Percentiles rank a stretch among this genome's conserved stretches.
These are phyloP conservation scores for Hydroisotoma schaefferi DNA, from an alignment of 2,888 invertebrate species.

Conservation along the genomic window DNA sequence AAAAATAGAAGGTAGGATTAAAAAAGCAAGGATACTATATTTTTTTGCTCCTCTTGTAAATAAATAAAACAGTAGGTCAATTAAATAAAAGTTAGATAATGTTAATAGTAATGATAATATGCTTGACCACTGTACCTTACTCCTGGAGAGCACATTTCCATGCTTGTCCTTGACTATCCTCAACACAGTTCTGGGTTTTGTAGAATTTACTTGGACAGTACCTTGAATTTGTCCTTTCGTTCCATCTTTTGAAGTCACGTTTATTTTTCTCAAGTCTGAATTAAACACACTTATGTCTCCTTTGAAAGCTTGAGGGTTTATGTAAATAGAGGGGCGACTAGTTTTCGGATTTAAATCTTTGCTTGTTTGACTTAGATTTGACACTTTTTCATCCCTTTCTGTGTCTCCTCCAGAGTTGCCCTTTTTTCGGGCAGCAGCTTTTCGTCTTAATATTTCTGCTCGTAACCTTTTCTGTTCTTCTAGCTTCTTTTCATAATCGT, in stretches of 20 bases:
- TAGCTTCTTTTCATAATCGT: constrained; percentile 54
- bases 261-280: constrained; percentile 27
- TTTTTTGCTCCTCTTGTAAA: no score
- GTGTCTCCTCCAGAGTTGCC: constrained; percentile 43
- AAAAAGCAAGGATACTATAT: no score
- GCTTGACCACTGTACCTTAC: constrained; percentile 43
- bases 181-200: constrained; percentile 41
- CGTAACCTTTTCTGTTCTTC: constrained; percentile 56
- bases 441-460: constrained; percentile 54
- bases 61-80: no score
- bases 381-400: constrained; percentile 4
- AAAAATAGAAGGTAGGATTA: no score
- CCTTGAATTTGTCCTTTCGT: neutral
- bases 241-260: constrained; percentile 13
- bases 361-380: neutral
- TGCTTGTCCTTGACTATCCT: constrained; percentile 47
- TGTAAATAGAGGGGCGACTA: constrained; percentile 27
- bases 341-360: neutral
- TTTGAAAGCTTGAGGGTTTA: constrained; percentile 38
- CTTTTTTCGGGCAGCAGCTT: constrained; percentile 54
- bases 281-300: constrained; percentile 34
- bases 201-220: neutral
- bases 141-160: constrained; percentile 46
- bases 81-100: no score
- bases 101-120: no score